Percentiles rank a stretch among this genome's conserved stretches.
Conservation (phyloP, 2,113 vertebrate species). For the Marmota monax region DNA sequence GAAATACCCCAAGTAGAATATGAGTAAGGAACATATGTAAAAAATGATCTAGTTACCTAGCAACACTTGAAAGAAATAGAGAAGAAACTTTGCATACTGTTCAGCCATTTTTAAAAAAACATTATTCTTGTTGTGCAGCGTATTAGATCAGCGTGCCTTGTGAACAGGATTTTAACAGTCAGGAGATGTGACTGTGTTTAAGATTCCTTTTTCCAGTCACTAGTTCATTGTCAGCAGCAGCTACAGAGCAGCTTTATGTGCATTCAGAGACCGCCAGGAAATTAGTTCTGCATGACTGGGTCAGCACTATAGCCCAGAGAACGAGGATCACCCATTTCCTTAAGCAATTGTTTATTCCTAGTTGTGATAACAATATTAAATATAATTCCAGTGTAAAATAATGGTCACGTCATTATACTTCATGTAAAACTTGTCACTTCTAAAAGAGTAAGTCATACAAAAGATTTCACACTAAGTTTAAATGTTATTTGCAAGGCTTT, state of each 20-base stretch:
- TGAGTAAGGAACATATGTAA: constrained; percentile 77
- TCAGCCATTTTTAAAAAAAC: constrained; percentile 57
- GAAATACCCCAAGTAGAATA: constrained; percentile 72
- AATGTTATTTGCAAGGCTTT: background rate
- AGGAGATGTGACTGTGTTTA: constrained; percentile 91
- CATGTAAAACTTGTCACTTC: constrained; percentile 52
- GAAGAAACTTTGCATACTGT: constrained; percentile 80
- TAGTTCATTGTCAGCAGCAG: constrained; percentile 90
- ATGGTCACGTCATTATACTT: background rate
- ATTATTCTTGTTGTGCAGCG: constrained; percentile 76
- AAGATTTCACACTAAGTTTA: background rate
- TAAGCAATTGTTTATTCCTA: constrained; percentile 89
- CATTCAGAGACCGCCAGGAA: constrained; percentile 91
- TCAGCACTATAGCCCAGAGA: constrained; percentile 85
- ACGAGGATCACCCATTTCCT: constrained; percentile 83
- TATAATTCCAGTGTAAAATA: constrained; percentile 74
- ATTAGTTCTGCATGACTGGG: constrained; percentile 91
- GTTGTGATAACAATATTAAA: constrained; percentile 85
- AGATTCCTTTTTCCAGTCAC: constrained; percentile 91
- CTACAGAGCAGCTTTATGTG: constrained; percentile 90
- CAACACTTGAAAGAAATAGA: constrained; percentile 79
- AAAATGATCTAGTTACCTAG: constrained; percentile 84
- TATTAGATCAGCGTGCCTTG: constrained; percentile 86
- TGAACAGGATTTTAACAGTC: constrained; percentile 90
- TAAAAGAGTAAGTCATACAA: constrained; percentile 36